Percentiles rank a stretch among this genome's conserved stretches.
Conservation (phyloP, 2,797 vertebrate species). For the Sibirionetta formosa region DNA sequence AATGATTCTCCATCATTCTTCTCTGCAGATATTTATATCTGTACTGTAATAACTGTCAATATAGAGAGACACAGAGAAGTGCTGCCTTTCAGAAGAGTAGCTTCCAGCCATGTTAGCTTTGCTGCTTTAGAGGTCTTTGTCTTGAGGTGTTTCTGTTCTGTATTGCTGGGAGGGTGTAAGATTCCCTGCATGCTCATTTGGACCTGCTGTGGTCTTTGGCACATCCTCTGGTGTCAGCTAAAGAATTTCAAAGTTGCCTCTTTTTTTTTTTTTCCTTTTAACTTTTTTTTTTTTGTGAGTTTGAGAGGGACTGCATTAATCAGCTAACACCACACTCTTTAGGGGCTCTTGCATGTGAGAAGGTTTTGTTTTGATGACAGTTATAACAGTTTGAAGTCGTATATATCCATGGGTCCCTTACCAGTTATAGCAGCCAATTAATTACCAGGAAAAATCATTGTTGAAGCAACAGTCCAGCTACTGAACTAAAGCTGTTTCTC, state of each 20-base stretch:
- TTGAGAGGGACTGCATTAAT: not conserved
- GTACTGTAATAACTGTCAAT: not conserved
- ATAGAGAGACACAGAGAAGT: not conserved
- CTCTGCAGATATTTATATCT: not conserved
- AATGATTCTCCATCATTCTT: not conserved
- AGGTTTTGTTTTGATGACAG: not conserved
- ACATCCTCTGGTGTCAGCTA: not conserved
- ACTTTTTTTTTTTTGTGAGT: fast-evolving
- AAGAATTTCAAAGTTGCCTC: not conserved
- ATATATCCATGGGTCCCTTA: not conserved
- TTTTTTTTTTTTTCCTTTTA: not conserved
- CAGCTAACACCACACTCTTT: not conserved
- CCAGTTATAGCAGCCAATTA: not conserved
- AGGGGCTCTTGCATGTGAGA: not conserved
- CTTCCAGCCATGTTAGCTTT: not conserved
- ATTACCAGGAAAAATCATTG: not conserved
- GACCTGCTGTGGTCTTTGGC: not conserved
- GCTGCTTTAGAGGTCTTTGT: not conserved
- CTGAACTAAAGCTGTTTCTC: not conserved
- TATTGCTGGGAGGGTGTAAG: not conserved
- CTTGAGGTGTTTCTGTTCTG: not conserved
- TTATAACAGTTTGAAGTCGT: not conserved
- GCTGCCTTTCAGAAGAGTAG: not conserved
- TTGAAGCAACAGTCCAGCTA: not conserved
- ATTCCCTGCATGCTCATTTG: not conserved